Percentiles rank a stretch among this genome's conserved stretches.
Conservation (phyloP, 2,888 invertebrate species). For the Cynaeus angustus region DNA sequence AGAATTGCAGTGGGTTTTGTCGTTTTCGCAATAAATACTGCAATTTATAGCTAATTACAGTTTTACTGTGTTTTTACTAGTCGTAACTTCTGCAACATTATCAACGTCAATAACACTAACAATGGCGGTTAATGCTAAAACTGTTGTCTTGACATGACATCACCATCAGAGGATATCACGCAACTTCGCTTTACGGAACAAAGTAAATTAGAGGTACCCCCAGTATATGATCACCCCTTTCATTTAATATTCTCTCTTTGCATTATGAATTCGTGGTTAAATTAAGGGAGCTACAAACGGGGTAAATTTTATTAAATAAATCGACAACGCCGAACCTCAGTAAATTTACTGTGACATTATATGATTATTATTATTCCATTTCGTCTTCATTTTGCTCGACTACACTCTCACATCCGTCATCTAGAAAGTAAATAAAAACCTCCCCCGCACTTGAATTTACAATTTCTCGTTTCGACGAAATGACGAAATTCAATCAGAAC, state of each 20-base stretch:
- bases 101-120: slow-evolving; percentile 1
- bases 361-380: slow-evolving; percentile 12
- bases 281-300: too few species aligned
- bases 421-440: slow-evolving; percentile 27
- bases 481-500: slow-evolving; percentile 62
- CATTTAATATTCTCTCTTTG: slow-evolving; percentile 16
- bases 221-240: slow-evolving; percentile 14
- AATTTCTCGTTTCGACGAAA: slow-evolving; percentile 53
- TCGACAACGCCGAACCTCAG: not conserved
- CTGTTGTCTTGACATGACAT: slow-evolving; percentile 15
- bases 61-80: not conserved
- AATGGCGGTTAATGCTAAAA: slow-evolving; percentile 19
- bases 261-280: not conserved
- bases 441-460: slow-evolving; percentile 45
- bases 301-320: not conserved
- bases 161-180: slow-evolving; percentile 8
- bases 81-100: not conserved
- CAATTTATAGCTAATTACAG: not conserved
- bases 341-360: not conserved
- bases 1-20: too few species aligned
- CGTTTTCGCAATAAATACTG: too few species aligned
- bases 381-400: slow-evolving; percentile 5
- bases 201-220: slow-evolving; percentile 14
- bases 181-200: slow-evolving; percentile 7
- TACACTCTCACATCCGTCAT: not conserved